phyloP scores from a whole-genome alignment of 1,140 invertebrate genomes.

The Rhagoletis zephyria region DNA sequence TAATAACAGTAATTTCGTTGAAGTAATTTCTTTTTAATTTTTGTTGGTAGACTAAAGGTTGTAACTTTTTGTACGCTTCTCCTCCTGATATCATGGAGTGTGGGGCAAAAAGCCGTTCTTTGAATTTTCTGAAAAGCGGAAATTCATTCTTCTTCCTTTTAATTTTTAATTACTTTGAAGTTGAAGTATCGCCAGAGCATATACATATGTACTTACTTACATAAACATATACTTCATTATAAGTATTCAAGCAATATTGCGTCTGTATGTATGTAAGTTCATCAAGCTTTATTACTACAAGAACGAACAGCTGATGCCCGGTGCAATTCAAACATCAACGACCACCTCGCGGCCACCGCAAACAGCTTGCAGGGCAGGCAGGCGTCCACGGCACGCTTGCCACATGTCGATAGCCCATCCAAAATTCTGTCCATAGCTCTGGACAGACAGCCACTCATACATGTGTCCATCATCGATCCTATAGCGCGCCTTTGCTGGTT shows the following conservation, averaged over 20 bases:
- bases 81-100: background rate
- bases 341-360: background rate
- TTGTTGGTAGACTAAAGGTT: no score
- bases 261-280: background rate
- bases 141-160: background rate
- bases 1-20: no score
- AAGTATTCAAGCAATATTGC: no score
- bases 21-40: no score
- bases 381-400: background rate
- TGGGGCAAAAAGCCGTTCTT: no score
- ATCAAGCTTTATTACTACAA: background rate
- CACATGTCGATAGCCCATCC: background rate
- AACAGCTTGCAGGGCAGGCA: background rate
- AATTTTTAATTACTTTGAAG: constrained; percentile 32
- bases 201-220: background rate
- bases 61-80: background rate
- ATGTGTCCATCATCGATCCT: constrained; percentile 1
- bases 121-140: background rate
- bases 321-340: background rate
- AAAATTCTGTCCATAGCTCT: background rate
- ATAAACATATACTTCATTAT: no score
- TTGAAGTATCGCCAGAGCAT: background rate
- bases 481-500: background rate
- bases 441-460: constrained; percentile 33
- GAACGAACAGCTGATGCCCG: background rate